Base-by-base conservation (phyloP, 2,797 vertebrate species). In the Australoheros facetus region DNA sequence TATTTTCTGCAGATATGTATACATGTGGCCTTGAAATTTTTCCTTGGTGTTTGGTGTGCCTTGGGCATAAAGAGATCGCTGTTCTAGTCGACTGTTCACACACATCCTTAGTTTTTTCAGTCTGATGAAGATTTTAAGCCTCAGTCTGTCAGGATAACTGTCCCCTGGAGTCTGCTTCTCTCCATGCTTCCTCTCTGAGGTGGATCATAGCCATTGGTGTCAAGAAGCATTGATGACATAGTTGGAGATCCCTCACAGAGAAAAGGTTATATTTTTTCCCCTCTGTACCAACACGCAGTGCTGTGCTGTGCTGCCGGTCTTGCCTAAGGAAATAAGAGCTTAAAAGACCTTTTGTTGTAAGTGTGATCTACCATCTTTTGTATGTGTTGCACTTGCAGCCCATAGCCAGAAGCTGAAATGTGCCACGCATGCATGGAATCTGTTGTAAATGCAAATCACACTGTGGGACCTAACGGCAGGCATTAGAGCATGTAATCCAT, bases 371-470 rank as follows among this genome's bases (percentile, higher is more conserved):
- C 72, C 42, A 23, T 82, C 14, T 76, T 78, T 51, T 71, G 64
- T 59, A 54, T 55, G 42, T 0, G 19, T 73, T 70, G 30, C 30
- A 1, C 11, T 73, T 70, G 30, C 30, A 1, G 13, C 42, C 60
- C 53, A 13, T 12, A 54, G 79, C 58, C 75, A n/a, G 53, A 56
- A 77, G 78, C 34, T 10, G 39, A 78, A 88, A 87, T 84, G 75
- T 80, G 77, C 72, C 30, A 2, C 26, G 56, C 62, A 79, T 78
- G 84, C 77, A 73, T 89, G 79, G 83, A 87, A 80, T 80, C 48
- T 89, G 73, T 79, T 87, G 77, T 71, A 75, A 73, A 85, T 84
- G 86, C 71, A 88, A 83, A 91, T 82, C 5, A 3, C 26, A 19
- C 34, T 17, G 78, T 72, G 84, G 75, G 62, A 32, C n/a, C 71